Conservation (phyloP, 2,888 invertebrate genomes). For the Drosophila melanosoma region DNA sequence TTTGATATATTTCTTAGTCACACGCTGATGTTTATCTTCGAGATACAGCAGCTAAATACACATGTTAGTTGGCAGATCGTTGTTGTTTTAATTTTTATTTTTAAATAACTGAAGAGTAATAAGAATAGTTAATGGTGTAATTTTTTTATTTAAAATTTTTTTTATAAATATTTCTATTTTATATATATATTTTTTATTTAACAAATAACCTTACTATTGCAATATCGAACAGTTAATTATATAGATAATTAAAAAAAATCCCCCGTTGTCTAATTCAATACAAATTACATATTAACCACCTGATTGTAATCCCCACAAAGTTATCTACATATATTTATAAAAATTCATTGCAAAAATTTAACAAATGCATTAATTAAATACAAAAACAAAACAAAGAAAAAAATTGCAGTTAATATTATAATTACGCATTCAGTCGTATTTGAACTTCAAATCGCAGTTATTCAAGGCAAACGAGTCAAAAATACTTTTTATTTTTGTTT, state of each 20-base stretch:
- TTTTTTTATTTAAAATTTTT: neutral
- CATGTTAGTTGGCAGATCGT: neutral
- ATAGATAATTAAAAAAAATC: neutral
- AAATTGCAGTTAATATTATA: conserved; percentile 56
- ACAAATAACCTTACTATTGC: neutral
- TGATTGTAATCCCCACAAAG: neutral
- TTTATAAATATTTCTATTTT: neutral
- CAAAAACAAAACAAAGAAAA: conserved; percentile 2
- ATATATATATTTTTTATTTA: neutral
- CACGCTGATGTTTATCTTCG: neutral
- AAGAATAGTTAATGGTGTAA: too few relatives aligned
- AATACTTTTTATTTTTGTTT: conserved; percentile 54
- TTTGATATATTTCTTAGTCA: neutral
- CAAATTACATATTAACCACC: neutral
- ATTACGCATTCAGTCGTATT: conserved; percentile 51
- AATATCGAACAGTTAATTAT: neutral
- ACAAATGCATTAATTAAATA: conserved; percentile 23
- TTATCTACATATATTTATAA: neutral
- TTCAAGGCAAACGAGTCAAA: conserved; percentile 76
- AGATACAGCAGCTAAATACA: neutral
- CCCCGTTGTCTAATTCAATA: neutral
- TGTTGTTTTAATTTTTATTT: neutral
- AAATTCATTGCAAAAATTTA: conserved; percentile 4
- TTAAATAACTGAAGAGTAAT: neutral
- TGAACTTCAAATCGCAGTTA: conserved; percentile 70